Conservation (phyloP, 2,797 vertebrate species). For the Malurus splendens region DNA sequence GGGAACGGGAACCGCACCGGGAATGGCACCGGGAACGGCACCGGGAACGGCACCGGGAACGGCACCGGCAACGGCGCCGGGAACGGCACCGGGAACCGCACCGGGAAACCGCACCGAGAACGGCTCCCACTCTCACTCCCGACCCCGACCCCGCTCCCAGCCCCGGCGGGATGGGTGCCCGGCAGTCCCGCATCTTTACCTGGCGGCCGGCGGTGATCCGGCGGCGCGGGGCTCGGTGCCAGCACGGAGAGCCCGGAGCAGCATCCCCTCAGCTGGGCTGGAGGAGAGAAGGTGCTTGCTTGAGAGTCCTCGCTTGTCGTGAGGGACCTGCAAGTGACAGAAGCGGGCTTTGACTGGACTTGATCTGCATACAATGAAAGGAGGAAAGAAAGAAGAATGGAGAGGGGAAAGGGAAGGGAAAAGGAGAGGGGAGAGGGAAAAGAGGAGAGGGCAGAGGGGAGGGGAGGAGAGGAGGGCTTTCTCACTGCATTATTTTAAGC, state of each 20-base stretch:
- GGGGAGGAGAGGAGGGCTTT: neutral
- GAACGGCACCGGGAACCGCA: too few species aligned
- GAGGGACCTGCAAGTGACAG: neutral
- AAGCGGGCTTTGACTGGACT: neutral
- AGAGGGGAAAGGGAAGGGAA: neutral
- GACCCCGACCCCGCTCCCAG: neutral
- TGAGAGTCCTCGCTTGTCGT: neutral
- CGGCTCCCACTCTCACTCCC: neutral
- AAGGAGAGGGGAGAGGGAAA: neutral
- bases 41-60: neutral
- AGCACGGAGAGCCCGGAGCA: accelerated
- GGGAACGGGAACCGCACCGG: too few species aligned
- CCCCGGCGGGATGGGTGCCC: neutral
- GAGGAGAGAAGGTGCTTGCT: accelerated
- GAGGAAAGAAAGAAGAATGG: neutral
- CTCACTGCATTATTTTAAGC: neutral
- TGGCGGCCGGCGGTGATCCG: neutral
- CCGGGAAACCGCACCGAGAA: neutral
- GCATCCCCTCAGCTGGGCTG: neutral
- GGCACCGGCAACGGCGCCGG: neutral
- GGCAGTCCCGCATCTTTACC: neutral
- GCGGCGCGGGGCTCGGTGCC: neutral
- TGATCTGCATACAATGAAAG: neutral
- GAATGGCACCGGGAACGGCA: too few species aligned
- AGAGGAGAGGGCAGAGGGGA: neutral